phyloP scores from a whole-genome alignment of 2,113 vertebrate genomes.

The Lampris megalopsis region DNA sequence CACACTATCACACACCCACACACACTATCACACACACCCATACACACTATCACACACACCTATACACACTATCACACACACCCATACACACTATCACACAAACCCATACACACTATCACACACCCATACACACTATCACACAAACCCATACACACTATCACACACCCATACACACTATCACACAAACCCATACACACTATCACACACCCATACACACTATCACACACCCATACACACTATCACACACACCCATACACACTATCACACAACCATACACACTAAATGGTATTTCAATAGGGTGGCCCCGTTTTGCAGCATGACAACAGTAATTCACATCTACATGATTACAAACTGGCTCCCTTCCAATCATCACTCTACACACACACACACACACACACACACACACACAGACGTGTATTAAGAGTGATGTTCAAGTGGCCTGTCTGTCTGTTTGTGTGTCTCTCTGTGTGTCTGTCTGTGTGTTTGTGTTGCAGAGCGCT shows the following conservation, averaged over 20 bases:
- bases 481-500: slow-evolving; percentile 90
- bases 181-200: no score
- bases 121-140: no score
- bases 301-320: slow-evolving; percentile 40
- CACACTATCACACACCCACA: no score
- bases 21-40: no score
- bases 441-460: slow-evolving; percentile 16
- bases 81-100: no score
- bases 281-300: slow-evolving; percentile 20
- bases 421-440: slow-evolving; percentile 33
- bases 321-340: slow-evolving; percentile 18
- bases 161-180: no score
- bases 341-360: slow-evolving; percentile 40
- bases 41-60: no score
- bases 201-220: no score
- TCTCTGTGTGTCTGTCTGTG: slow-evolving; percentile 4
- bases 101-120: no score
- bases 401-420: slow-evolving; percentile 37
- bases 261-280: background rate
- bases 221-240: background rate
- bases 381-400: slow-evolving; percentile 23
- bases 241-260: background rate
- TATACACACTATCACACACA: no score
- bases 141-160: no score
- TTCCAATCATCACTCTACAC: slow-evolving; percentile 47